Evolutionary conservation across 2,113 vertebrate genomes (phyloP).

Genomic region (Xyliphius kryptos): DNA sequence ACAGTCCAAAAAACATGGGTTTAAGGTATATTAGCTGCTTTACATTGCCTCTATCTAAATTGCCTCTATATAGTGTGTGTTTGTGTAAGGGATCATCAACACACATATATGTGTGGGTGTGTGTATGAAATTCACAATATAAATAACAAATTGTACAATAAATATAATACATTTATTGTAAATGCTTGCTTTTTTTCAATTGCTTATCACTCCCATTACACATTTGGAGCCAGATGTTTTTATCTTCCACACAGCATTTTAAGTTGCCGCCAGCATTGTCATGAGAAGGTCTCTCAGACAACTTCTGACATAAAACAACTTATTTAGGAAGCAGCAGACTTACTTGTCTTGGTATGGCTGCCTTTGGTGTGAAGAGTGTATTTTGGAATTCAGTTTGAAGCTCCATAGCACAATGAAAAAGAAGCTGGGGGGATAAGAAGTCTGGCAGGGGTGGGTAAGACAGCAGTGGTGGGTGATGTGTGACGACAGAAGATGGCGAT

Average conservation of each 20-base stretch:
- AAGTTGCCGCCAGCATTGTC: not conserved
- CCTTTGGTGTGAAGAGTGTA: not conserved
- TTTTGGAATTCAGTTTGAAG: not conserved
- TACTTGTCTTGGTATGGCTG: not conserved
- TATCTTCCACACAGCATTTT: not conserved
- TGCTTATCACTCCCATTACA: not conserved
- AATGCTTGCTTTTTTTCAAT: not conserved
- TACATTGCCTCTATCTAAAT: too few species aligned
- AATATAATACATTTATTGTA: not conserved
- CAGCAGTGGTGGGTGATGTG: slow-evolving; percentile 16
- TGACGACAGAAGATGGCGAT: slow-evolving; percentile 5
- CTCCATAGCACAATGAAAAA: too few species aligned
- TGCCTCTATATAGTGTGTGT: too few species aligned
- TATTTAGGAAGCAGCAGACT: not conserved
- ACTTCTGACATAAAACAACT: not conserved
- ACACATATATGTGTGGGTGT: too few species aligned
- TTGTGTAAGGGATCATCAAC: too few species aligned
- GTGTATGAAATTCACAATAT: too few species aligned
- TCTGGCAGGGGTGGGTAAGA: not conserved
- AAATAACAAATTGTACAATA: too few species aligned
- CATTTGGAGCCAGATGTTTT: not conserved
- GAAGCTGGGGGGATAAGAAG: not conserved
- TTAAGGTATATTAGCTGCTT: too few species aligned
- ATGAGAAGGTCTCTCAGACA: slow-evolving; percentile 2
- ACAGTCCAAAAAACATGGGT: too few species aligned